These are phyloP conservation scores for Escarpia spicata DNA, from an alignment of 2,888 invertebrate species.

Conservation along the genomic window DNA sequence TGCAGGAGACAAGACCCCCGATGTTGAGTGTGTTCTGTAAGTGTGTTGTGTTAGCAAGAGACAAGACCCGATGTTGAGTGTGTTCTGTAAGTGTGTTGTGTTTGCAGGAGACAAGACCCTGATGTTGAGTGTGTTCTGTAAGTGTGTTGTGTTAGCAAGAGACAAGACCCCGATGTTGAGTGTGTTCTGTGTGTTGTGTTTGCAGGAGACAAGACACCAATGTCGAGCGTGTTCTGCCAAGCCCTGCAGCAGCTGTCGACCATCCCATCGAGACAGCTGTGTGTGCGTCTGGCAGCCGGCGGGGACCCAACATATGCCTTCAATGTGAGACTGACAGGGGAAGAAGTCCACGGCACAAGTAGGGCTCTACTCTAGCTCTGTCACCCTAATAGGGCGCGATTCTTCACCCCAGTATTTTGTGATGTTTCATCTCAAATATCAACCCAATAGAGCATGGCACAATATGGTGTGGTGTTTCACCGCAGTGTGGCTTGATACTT, in stretches of 20 bases:
- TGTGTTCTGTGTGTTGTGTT: slow-evolving; percentile 18
- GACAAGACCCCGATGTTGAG: neutral
- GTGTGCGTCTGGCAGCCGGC: slow-evolving; percentile 63
- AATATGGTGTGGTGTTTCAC: too few species aligned
- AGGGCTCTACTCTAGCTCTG: slow-evolving; percentile 33
- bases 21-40: neutral
- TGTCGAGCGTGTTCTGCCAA: slow-evolving; percentile 57
- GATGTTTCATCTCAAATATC: too few species aligned
- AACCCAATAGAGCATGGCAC: too few species aligned
- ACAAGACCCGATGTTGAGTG: neutral
- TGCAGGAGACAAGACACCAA: slow-evolving; percentile 42
- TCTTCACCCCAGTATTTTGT: too few species aligned
- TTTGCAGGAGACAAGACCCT: neutral
- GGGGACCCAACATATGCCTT: slow-evolving; percentile 65
- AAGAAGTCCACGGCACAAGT: slow-evolving; percentile 66
- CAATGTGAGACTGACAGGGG: slow-evolving; percentile 63
- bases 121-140: neutral
- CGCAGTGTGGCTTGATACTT: too few species aligned
- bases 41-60: neutral
- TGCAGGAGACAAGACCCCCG: neutral
- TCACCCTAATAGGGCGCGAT: too few species aligned
- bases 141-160: neutral
- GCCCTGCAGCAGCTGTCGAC: slow-evolving; percentile 59
- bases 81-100: neutral
- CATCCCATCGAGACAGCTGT: slow-evolving; percentile 61